A percentile compares a stretch with the other conserved stretches of the same genome.
These are phyloP conservation scores for Eupithecia subumbrata DNA, from an alignment of 2,888 invertebrate species.

Conservation along the genomic window DNA sequence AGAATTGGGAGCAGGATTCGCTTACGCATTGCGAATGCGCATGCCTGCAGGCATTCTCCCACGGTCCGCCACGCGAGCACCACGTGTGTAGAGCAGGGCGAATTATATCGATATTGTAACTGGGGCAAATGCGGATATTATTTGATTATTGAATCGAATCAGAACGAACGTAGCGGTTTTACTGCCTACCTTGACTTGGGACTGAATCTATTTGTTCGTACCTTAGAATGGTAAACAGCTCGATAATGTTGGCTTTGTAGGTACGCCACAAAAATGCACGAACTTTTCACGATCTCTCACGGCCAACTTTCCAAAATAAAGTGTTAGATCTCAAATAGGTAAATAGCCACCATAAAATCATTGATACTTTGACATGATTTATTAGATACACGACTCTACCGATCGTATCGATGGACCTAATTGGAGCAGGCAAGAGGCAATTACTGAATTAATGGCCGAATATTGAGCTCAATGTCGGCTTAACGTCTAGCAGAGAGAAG, in stretches of 20 bases:
- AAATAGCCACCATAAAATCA: slow-evolving; percentile 3
- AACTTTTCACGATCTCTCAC: background rate
- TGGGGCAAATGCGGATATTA: background rate
- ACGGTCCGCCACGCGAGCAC: slow-evolving; percentile 58
- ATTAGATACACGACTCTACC: slow-evolving; percentile 1
- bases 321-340: background rate
- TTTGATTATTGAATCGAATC: background rate
- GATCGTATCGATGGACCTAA: slow-evolving; percentile 18
- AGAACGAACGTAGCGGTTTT: background rate
- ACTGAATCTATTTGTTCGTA: background rate
- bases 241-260: background rate
- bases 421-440: slow-evolving; percentile 24
- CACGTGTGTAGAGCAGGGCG: slow-evolving; percentile 32
- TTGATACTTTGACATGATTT: slow-evolving; percentile 19
- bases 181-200: background rate
- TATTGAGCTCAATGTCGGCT: slow-evolving; percentile 18
- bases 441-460: slow-evolving; percentile 21
- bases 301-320: slow-evolving; percentile 7
- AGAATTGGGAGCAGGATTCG: slow-evolving; percentile 12
- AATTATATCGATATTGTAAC: slow-evolving; percentile 12
- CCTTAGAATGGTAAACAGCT: background rate
- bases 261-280: background rate
- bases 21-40: slow-evolving; percentile 42
- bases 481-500: slow-evolving; percentile 1
- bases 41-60: slow-evolving; percentile 68